Conservation (phyloP, 2,113 vertebrate species). For the Onychostoma macrolepis region DNA sequence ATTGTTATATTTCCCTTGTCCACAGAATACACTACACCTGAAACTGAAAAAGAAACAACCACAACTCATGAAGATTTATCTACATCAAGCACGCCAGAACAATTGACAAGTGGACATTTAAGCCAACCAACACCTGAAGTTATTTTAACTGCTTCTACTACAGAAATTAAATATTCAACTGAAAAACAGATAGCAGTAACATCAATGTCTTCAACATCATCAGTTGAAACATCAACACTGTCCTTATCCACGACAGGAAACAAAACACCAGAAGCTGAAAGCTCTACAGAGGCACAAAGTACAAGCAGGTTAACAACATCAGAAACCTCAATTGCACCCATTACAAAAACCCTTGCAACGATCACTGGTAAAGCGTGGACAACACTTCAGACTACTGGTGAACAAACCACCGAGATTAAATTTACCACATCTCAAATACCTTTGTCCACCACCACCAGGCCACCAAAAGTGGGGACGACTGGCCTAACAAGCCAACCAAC, state of each 20-base stretch:
- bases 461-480: background rate
- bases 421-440: background rate
- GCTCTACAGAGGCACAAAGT: background rate
- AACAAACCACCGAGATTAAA: background rate
- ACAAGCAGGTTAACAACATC: background rate
- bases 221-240: background rate
- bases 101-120: background rate
- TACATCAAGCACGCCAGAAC: background rate
- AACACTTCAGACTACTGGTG: background rate
- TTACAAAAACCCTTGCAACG: constrained; percentile 34
- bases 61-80: background rate
- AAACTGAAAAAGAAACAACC: constrained; percentile 16
- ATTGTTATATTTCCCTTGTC: background rate
- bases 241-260: background rate
- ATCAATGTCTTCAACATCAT: background rate
- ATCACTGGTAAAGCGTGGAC: background rate
- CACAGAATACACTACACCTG: constrained; percentile 11
- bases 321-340: constrained; percentile 37
- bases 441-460: background rate
- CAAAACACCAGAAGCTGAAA: background rate
- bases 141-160: constrained; percentile 1
- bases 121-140: background rate
- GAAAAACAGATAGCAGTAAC: background rate
- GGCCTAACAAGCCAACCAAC: background rate
- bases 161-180: background rate